A percentile compares a stretch with the other conserved stretches of the same genome.
phyloP scores from a whole-genome alignment of 2,888 invertebrate genomes.

The Amblyteles armatorius region DNA sequence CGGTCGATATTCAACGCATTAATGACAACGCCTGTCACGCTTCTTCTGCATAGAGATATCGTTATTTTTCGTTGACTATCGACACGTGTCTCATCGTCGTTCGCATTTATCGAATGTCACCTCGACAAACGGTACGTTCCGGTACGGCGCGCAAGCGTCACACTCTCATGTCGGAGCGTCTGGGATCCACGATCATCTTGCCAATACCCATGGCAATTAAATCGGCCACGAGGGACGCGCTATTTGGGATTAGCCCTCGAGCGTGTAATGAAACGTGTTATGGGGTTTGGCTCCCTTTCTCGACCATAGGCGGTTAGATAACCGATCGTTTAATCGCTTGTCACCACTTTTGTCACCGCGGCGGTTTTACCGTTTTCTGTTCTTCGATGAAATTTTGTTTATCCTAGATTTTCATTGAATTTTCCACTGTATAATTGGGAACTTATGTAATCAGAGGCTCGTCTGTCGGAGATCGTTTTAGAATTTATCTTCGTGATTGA shows the following conservation, averaged over 20 bases:
- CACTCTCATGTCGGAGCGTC: not conserved
- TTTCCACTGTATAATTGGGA: not conserved
- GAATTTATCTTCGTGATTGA: constrained; percentile 4
- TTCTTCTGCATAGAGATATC: not conserved
- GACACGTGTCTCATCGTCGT: not conserved
- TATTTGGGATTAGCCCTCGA: constrained; percentile 34
- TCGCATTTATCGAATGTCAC: not conserved
- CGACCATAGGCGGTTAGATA: constrained; percentile 5
- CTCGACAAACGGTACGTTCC: not conserved
- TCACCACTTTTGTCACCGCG: not conserved
- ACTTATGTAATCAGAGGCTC: not conserved
- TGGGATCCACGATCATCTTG: constrained; percentile 15
- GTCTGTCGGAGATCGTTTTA: not conserved
- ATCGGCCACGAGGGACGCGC: constrained; percentile 13
- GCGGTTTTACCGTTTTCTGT: not conserved
- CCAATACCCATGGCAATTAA: constrained; percentile 41
- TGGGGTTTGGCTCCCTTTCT: not conserved
- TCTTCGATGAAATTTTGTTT: not conserved
- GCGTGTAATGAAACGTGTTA: constrained; percentile 50
- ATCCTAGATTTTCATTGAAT: not conserved
- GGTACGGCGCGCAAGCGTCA: not conserved
- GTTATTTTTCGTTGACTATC: constrained; percentile 4
- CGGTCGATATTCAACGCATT: constrained; percentile 13
- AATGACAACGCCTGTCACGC: not conserved
- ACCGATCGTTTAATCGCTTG: constrained; percentile 34